Conservation (phyloP, 2,888 invertebrate species). For the Boloria euphrosyne region DNA sequence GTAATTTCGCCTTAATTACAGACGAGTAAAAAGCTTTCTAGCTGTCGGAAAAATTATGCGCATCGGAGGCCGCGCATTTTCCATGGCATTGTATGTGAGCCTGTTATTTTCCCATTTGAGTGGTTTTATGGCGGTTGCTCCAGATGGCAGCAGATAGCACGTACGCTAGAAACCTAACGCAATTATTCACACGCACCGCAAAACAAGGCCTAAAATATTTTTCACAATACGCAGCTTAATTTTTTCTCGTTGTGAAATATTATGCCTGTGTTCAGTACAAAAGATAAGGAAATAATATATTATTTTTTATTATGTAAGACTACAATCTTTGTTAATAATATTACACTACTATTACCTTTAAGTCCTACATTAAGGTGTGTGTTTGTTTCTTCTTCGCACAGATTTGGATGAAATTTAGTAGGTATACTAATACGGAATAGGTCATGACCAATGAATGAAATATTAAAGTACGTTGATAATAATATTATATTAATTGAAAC, state of each 20-base stretch:
- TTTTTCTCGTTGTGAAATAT: constrained; percentile 21
- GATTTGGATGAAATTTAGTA: no score
- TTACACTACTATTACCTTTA: no score
- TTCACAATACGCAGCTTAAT: constrained; percentile 41
- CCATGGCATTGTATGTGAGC: constrained; percentile 76
- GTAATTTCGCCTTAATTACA: constrained; percentile 41
- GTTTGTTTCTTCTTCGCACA: no score
- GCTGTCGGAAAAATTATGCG: constrained; percentile 64
- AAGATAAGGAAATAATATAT: constrained; percentile 13
- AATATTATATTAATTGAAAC: no score
- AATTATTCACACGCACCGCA: constrained; percentile 77
- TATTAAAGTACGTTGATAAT: no score
- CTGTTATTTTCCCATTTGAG: constrained; percentile 81
- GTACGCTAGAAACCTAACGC: constrained; percentile 75
- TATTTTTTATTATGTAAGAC: not conserved
- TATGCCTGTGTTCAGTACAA: constrained; percentile 14
- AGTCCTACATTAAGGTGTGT: no score
- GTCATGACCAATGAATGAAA: no score
- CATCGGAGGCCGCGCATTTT: constrained; percentile 58
- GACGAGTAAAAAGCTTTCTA: constrained; percentile 65
- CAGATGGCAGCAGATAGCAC: constrained; percentile 73
- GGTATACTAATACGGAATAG: no score
- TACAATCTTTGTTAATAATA: no score
- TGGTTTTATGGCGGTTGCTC: constrained; percentile 70
- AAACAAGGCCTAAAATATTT: constrained; percentile 43